Percentiles rank a stretch among this genome's conserved stretches.
phyloP scores from a whole-genome alignment of 2,113 vertebrate species.

The Oxygymnocypris stewartii region DNA sequence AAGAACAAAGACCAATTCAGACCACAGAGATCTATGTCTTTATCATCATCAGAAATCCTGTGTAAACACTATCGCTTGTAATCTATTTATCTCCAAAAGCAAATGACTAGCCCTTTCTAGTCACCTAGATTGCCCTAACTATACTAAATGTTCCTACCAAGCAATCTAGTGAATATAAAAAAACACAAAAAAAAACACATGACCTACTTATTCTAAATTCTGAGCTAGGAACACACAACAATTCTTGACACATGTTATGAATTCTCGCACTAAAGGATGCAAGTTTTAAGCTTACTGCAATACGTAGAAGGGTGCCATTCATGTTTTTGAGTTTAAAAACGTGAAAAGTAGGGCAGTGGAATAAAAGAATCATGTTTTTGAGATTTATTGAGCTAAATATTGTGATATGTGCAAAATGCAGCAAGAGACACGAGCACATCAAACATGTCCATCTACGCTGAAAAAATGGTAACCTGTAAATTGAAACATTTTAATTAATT shows the following conservation, averaged over 20 bases:
- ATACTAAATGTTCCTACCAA: not conserved
- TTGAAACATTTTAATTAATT: no score
- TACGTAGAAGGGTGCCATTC: no score
- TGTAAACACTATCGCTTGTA: constrained; percentile 13
- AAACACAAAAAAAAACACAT: not conserved
- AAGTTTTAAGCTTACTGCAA: not conserved
- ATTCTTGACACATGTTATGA: not conserved
- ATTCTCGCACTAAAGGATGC: not conserved
- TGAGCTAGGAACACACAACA: not conserved
- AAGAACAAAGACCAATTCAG: not conserved
- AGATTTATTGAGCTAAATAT: no score
- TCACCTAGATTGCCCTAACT: constrained; percentile 4
- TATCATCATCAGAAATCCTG: constrained; percentile 11
- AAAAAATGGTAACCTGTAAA: no score
- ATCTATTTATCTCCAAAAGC: not conserved
- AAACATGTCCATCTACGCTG: no score
- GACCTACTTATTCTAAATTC: constrained; percentile 1
- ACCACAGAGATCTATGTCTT: not conserved
- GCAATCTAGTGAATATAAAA: not conserved
- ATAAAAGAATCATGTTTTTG: not conserved
- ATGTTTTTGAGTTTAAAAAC: not conserved
- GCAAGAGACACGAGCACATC: no score
- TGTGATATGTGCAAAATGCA: no score
- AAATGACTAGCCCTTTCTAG: constrained; percentile 5
- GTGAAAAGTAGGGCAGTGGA: not conserved